Evolutionary conservation across 2,888 invertebrate genomes (phyloP).

Genomic region (Phragmatobia fuliginosa): DNA sequence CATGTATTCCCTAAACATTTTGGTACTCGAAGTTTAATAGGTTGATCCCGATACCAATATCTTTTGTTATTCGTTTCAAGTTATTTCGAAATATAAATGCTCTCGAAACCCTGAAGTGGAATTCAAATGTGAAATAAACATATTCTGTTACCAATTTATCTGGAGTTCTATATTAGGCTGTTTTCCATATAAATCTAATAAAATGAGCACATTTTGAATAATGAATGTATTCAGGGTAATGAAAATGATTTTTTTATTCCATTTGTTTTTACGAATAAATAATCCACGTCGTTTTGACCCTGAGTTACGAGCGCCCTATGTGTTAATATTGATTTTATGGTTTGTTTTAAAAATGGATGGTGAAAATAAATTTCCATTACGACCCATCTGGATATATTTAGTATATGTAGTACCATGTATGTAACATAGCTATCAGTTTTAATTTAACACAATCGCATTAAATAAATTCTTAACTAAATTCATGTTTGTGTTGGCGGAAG

Average conservation of each 20-base stretch:
- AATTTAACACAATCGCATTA: too few species aligned
- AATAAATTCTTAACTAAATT: neutral
- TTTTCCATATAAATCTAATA: constrained; percentile 79
- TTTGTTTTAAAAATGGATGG: constrained; percentile 25
- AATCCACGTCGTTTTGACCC: constrained; percentile 36
- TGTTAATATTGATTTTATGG: constrained; percentile 48
- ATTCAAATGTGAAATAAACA: constrained; percentile 63
- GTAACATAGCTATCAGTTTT: neutral
- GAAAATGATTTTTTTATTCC: constrained; percentile 65
- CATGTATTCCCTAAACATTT: constrained; percentile 34
- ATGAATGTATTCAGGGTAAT: constrained; percentile 66
- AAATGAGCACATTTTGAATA: constrained; percentile 67
- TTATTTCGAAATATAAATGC: constrained; percentile 30
- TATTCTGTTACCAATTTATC: constrained; percentile 66
- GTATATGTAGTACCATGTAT: neutral
- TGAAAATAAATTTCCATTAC: constrained; percentile 26
- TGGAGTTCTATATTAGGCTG: constrained; percentile 59
- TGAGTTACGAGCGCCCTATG: constrained; percentile 52
- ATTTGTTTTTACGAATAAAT: constrained; percentile 59
- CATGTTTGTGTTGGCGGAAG: neutral
- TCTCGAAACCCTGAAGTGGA: constrained; percentile 49
- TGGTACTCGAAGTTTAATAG: neutral
- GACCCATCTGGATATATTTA: neutral
- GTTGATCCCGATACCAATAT: constrained; percentile 24
- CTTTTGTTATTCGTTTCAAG: constrained; percentile 29